These are phyloP conservation scores for Esperia sulphurella DNA, from an alignment of 2,888 invertebrate genomes.

Conservation along the genomic window DNA sequence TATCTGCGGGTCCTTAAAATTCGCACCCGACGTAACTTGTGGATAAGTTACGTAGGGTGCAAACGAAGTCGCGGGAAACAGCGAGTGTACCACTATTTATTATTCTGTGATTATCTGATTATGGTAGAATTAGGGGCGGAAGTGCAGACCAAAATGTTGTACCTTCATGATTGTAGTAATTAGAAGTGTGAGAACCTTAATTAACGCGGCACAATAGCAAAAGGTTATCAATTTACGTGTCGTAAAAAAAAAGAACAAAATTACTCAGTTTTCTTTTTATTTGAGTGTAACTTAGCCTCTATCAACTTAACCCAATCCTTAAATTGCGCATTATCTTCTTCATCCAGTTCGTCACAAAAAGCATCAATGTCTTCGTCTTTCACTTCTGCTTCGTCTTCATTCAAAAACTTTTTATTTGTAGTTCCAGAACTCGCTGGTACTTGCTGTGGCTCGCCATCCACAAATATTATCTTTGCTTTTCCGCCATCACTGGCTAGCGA, in stretches of 20 bases:
- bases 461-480: conserved; percentile 29
- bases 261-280: conserved; percentile 36
- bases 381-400: conserved; percentile 47
- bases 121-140: no score
- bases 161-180: no score
- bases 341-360: conserved; percentile 62
- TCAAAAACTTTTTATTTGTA: conserved; percentile 20
- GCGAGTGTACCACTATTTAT: no score
- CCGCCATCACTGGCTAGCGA: conserved; percentile 12
- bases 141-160: no score
- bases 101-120: no score
- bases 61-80: no score
- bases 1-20: no score
- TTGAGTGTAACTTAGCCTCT: conserved; percentile 53
- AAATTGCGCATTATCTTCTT: conserved; percentile 61
- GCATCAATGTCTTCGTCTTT: conserved; percentile 68
- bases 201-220: no score
- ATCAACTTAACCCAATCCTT: conserved; percentile 65
- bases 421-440: conserved; percentile 9
- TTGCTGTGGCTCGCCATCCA: conserved; percentile 25
- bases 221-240: no score
- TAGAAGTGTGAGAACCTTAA: no score
- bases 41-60: no score
- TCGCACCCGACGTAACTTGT: no score
- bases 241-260: not conserved